phyloP scores from a whole-genome alignment of 2,797 vertebrate genomes.

The Tinamus major region DNA sequence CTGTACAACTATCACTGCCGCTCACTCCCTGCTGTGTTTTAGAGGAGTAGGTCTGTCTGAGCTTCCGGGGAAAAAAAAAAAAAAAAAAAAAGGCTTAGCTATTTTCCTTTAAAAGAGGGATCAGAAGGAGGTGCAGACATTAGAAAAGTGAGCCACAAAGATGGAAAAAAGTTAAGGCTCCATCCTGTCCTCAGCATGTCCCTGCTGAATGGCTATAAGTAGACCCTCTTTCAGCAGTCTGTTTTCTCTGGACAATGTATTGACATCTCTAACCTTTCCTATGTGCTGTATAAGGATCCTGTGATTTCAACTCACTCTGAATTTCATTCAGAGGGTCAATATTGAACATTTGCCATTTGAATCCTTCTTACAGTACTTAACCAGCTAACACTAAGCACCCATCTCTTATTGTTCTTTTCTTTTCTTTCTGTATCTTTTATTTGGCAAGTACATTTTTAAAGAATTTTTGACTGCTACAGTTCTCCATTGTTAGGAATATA shows the following conservation, averaged over 20 bases:
- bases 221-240: neutral
- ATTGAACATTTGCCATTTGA: neutral
- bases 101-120: neutral
- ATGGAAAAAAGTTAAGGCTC: neutral
- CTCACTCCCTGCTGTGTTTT: constrained; percentile 32
- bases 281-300: neutral
- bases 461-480: neutral
- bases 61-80: neutral
- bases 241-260: neutral
- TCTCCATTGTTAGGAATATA: neutral
- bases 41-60: neutral
- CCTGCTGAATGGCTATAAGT: neutral
- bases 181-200: fast-evolving
- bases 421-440: neutral
- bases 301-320: neutral
- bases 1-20: neutral
- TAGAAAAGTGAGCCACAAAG: neutral
- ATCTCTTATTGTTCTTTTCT: neutral
- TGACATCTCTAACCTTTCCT: neutral
- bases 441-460: neutral
- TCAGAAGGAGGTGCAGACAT: neutral
- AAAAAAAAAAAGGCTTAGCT: neutral
- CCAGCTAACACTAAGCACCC: neutral
- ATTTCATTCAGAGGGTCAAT: neutral
- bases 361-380: neutral